Percentiles rank a stretch among this genome's conserved stretches.
Conservation (phyloP, 2,113 vertebrate genomes). For the Datnioides undecimradiatus region DNA sequence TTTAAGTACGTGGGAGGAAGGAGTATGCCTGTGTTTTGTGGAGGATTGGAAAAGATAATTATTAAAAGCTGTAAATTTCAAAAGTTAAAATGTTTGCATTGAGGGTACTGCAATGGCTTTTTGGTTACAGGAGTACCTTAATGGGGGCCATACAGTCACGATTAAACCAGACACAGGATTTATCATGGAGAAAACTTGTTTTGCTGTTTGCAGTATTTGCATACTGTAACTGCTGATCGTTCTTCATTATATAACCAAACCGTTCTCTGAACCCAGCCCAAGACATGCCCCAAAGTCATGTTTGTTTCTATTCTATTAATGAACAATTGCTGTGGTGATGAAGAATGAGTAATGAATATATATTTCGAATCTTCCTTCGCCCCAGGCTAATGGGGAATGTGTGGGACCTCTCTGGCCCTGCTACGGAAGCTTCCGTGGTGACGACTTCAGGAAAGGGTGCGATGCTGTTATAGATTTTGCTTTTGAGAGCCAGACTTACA, state of each 20-base stretch:
- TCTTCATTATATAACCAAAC: constrained; percentile 63
- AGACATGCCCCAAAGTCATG: constrained; percentile 58
- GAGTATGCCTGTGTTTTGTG: constrained; percentile 18
- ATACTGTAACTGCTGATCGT: constrained; percentile 55
- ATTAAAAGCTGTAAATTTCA: constrained; percentile 12
- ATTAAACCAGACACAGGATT: constrained; percentile 20
- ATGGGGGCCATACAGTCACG: no score
- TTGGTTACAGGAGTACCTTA: no score
- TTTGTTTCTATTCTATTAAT: constrained; percentile 72
- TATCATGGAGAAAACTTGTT: constrained; percentile 43
- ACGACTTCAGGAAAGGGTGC: neutral
- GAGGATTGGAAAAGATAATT: constrained; percentile 29
- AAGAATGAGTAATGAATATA: constrained; percentile 64
- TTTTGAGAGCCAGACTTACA: no score
- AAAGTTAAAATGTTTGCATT: constrained; percentile 3
- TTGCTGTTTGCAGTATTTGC: constrained; percentile 54
- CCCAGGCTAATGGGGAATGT: constrained; percentile 49
- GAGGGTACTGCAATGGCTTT: neutral
- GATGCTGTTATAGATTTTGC: no score
- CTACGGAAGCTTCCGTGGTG: constrained; percentile 20
- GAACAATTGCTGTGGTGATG: constrained; percentile 60
- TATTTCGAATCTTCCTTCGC: constrained; percentile 51
- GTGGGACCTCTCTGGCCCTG: constrained; percentile 51
- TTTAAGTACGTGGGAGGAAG: neutral
- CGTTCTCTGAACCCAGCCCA: constrained; percentile 61